phyloP scores from a whole-genome alignment of 2,113 vertebrate genomes.

The Colaptes auratus region DNA sequence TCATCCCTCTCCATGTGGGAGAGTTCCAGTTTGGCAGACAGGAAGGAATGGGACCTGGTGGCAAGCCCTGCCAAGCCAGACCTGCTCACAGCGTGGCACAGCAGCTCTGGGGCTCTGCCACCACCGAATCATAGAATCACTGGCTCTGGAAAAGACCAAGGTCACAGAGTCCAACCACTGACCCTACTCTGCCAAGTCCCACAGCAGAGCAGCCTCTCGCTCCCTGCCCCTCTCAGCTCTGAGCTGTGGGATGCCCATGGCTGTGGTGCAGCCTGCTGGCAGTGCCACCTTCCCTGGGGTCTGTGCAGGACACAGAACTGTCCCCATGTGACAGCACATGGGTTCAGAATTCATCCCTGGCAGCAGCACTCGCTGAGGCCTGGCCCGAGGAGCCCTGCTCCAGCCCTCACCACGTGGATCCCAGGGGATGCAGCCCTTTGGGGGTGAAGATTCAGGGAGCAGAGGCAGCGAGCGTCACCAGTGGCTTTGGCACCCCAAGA shows the following conservation, averaged over 20 bases:
- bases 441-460: background rate
- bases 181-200: too few species aligned
- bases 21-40: background rate
- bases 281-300: background rate
- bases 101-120: background rate
- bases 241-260: background rate
- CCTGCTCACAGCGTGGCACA: fast-evolving
- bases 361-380: background rate
- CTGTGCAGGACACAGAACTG: background rate
- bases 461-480: fast-evolving
- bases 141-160: too few species aligned
- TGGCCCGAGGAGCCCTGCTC: fast-evolving
- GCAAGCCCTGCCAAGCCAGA: fast-evolving
- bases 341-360: background rate
- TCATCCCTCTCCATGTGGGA: background rate
- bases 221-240: fast-evolving
- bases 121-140: too few species aligned
- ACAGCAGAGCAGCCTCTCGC: too few species aligned
- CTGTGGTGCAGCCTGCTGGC: background rate
- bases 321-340: background rate
- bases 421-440: background rate
- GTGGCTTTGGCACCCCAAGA: background rate
- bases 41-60: fast-evolving
- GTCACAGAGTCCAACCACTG: too few species aligned
- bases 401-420: background rate